These are phyloP conservation scores for Apodemus speciosus DNA, from an alignment of 2,113 vertebrate species.

Conservation along the genomic window DNA sequence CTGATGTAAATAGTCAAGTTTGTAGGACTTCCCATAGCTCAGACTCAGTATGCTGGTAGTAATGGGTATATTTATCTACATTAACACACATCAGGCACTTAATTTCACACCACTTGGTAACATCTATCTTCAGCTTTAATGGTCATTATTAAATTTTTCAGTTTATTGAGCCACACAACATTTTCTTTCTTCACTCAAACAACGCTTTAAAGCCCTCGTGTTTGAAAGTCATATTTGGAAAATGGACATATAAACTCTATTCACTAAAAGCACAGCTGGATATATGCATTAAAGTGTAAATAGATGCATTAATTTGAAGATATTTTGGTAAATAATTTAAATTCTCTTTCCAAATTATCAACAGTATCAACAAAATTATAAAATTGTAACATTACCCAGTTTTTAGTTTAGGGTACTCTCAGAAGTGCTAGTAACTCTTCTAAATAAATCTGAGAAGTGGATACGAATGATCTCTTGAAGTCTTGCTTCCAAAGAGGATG, in stretches of 20 bases:
- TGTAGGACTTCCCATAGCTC: neutral
- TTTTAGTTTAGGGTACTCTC: neutral
- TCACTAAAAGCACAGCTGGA: neutral
- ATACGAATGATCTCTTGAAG: neutral
- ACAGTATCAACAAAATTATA: neutral
- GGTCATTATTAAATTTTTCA: neutral
- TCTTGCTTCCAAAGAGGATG: neutral
- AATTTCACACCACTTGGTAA: neutral
- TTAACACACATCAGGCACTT: neutral
- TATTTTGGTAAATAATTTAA: constrained; percentile 2
- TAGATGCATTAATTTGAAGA: neutral
- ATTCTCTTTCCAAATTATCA: constrained; percentile 20
- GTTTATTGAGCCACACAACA: neutral
- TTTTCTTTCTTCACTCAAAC: neutral
- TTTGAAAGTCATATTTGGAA: neutral
- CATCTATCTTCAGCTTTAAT: neutral
- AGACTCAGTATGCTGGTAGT: neutral
- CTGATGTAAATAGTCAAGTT: neutral
- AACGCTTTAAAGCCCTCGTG: neutral
- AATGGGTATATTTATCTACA: neutral
- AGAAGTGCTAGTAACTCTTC: neutral
- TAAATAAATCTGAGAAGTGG: neutral
- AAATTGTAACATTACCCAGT: neutral
- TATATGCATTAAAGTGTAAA: neutral
- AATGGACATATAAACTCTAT: neutral